Percentiles rank a stretch among this genome's conserved stretches.
These are phyloP conservation scores for Theodoxus fluviatilis DNA, from an alignment of 2,888 invertebrate genomes.

Conservation along the genomic window DNA sequence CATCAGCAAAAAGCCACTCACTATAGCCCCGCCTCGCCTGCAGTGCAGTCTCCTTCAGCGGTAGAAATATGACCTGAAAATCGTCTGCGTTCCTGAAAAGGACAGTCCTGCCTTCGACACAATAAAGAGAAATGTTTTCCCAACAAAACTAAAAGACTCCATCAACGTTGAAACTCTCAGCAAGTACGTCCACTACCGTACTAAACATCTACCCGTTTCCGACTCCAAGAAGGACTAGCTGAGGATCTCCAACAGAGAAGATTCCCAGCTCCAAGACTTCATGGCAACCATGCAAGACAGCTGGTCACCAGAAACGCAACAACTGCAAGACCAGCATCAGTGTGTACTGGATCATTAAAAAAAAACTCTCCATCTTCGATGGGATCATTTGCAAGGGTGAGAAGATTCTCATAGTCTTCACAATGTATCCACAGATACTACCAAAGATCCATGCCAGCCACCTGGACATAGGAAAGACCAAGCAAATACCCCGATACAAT, in stretches of 20 bases:
- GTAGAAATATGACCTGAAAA: conserved; percentile 23
- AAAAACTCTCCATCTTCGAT: neutral
- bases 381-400: conserved; percentile 2
- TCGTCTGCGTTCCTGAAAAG: conserved; percentile 10
- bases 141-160: no score
- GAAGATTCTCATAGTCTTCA: no score
- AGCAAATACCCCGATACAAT: no score
- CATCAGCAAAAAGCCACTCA: conserved; percentile 24
- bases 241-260: neutral
- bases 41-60: conserved; percentile 21
- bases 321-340: neutral
- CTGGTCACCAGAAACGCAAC: neutral
- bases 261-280: neutral
- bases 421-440: no score
- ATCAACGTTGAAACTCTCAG: no score
- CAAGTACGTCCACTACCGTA: no score
- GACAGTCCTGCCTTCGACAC: conserved; percentile 5
- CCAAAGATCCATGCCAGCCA: no score
- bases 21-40: neutral
- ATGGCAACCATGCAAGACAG: conserved; percentile 1
- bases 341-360: neutral
- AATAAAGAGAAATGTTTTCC: neutral
- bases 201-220: neutral
- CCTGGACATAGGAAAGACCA: no score
- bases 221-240: conserved; percentile 15